Percentiles rank a stretch among this genome's conserved stretches.
phyloP scores from a whole-genome alignment of 2,797 vertebrate species.

The Pogonophryne albipinna region DNA sequence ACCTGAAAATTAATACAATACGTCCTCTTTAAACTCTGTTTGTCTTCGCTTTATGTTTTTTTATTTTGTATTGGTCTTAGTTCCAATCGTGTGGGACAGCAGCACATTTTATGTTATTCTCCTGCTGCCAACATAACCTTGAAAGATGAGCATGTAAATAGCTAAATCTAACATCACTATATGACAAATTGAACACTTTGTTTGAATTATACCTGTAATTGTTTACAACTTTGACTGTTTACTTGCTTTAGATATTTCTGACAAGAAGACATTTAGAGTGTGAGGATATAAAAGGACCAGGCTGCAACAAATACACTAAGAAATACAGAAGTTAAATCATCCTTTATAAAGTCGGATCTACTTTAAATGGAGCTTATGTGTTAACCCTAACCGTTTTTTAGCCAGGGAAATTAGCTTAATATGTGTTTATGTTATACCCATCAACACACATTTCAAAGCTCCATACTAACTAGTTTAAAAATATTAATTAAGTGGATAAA shows the following conservation, averaged over 20 bases:
- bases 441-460: not conserved
- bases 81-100: not conserved
- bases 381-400: not conserved
- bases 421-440: not conserved
- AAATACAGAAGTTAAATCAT: not conserved
- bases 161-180: not conserved
- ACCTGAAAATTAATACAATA: not conserved
- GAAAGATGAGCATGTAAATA: not conserved
- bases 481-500: not conserved
- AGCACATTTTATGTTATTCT: not conserved
- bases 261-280: not conserved
- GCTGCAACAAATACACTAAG: not conserved
- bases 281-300: no score
- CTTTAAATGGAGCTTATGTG: not conserved
- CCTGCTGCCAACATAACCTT: not conserved
- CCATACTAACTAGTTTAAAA: not conserved
- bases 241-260: not conserved
- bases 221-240: not conserved
- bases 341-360: not conserved
- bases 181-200: not conserved
- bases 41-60: not conserved
- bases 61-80: not conserved
- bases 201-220: not conserved
- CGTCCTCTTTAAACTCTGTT: not conserved
- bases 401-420: not conserved